Evolutionary conservation across 2,888 invertebrate species (phyloP).

Genomic region (Apomyelois bistriatella): DNA sequence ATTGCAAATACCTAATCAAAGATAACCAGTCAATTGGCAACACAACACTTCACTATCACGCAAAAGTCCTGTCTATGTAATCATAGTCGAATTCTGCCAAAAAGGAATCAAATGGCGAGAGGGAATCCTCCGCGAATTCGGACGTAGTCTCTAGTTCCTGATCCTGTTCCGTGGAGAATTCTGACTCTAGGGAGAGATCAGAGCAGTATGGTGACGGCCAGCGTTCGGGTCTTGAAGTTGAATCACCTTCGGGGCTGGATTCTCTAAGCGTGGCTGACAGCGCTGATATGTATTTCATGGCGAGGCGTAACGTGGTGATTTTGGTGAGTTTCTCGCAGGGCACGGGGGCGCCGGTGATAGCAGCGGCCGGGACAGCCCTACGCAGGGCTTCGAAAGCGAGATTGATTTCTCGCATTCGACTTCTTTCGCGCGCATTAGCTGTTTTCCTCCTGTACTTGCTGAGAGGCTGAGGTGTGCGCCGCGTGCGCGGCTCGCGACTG

Average conservation of each 20-base stretch:
- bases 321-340: constrained; percentile 92
- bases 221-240: constrained; percentile 46
- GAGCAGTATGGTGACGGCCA: constrained; percentile 74
- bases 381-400: constrained; percentile 91
- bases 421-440: constrained; percentile 92
- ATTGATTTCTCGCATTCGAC: constrained; percentile 94
- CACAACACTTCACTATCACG: constrained; percentile 65
- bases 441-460: constrained; percentile 95
- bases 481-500: constrained; percentile 73
- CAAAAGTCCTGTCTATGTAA: constrained; percentile 70
- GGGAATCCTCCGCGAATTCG: constrained; percentile 74
- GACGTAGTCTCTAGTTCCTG: constrained; percentile 71
- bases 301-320: constrained; percentile 91
- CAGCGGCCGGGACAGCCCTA: constrained; percentile 85
- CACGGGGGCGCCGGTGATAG: constrained; percentile 69
- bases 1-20: constrained; percentile 57
- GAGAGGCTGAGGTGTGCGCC: constrained; percentile 85
- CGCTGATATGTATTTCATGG: constrained; percentile 92
- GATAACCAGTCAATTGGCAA: constrained; percentile 32
- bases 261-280: constrained; percentile 84
- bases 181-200: constrained; percentile 61
- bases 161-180: constrained; percentile 69
- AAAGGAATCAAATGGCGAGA: constrained; percentile 80
- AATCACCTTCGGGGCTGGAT: constrained; percentile 39
- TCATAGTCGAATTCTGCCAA: constrained; percentile 75